These are phyloP conservation scores for Argya squamiceps DNA, from an alignment of 2,797 vertebrate genomes.

Conservation along the genomic window DNA sequence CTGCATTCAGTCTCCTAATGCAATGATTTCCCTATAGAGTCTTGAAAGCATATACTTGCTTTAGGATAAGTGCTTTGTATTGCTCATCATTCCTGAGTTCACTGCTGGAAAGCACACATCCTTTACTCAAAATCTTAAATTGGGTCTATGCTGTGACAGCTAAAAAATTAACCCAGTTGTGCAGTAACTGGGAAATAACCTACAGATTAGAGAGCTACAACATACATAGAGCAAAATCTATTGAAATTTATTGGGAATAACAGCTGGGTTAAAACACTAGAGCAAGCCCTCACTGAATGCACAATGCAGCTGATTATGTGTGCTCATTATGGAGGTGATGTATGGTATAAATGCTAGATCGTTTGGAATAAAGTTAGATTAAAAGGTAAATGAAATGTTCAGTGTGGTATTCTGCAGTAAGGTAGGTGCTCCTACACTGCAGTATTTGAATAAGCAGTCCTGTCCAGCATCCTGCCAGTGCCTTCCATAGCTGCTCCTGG, in stretches of 20 bases:
- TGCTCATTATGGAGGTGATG: background rate
- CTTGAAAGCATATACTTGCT: conserved; percentile 48
- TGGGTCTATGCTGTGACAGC: background rate
- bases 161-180: conserved; percentile 9
- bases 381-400: background rate
- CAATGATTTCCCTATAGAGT: conserved; percentile 58
- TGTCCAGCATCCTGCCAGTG: background rate
- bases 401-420: background rate
- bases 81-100: background rate
- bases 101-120: background rate
- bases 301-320: background rate
- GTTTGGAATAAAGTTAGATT: background rate
- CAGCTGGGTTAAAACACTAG: background rate
- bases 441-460: background rate
- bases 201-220: background rate
- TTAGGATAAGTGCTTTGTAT: conserved; percentile 60
- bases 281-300: background rate
- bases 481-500: background rate
- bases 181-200: conserved; percentile 5
- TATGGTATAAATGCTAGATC: background rate
- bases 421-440: background rate
- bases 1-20: conserved; percentile 30
- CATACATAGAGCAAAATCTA: background rate
- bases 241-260: background rate
- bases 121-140: conserved; percentile 27